Evolutionary conservation across 2,797 vertebrate genomes (phyloP).

Genomic region (Danio albolineatus): DNA sequence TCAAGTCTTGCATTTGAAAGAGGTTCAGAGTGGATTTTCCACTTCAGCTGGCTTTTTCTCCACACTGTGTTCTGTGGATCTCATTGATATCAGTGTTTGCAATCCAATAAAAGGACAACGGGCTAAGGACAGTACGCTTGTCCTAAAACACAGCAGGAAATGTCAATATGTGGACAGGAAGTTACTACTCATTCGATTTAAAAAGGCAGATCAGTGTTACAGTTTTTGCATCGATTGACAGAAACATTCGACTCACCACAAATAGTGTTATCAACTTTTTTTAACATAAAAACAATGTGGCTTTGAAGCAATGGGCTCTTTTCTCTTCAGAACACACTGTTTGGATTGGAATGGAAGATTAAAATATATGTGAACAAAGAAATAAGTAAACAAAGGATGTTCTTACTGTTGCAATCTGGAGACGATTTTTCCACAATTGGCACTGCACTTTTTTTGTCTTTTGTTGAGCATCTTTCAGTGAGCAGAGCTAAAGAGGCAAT

Average conservation of each 20-base stretch:
- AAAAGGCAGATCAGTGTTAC: neutral
- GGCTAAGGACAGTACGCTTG: constrained; percentile 16
- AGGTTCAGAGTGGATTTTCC: constrained; percentile 31
- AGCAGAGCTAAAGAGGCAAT: too few species aligned
- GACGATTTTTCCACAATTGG: too few species aligned
- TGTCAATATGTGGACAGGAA: constrained; percentile 47
- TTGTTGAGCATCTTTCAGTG: too few species aligned
- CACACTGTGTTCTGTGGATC: constrained; percentile 1
- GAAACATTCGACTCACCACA: neutral
- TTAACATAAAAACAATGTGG: too few species aligned
- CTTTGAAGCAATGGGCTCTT: too few species aligned
- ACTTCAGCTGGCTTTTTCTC: constrained; percentile 17
- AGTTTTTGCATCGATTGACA: neutral
- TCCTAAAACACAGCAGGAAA: constrained; percentile 22
- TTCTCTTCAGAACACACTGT: too few species aligned
- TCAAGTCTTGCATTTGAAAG: constrained; percentile 51
- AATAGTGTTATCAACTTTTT: too few species aligned
- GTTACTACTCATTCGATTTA: constrained; percentile 18
- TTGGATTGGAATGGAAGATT: too few species aligned
- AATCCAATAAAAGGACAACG: constrained; percentile 40
- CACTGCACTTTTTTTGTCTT: too few species aligned
- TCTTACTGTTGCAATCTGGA: too few species aligned
- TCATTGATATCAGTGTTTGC: constrained; percentile 45
- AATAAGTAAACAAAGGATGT: too few species aligned
- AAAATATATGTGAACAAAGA: too few species aligned